phyloP scores from a whole-genome alignment of 2,797 vertebrate genomes.

The Cossypha heuglini region DNA sequence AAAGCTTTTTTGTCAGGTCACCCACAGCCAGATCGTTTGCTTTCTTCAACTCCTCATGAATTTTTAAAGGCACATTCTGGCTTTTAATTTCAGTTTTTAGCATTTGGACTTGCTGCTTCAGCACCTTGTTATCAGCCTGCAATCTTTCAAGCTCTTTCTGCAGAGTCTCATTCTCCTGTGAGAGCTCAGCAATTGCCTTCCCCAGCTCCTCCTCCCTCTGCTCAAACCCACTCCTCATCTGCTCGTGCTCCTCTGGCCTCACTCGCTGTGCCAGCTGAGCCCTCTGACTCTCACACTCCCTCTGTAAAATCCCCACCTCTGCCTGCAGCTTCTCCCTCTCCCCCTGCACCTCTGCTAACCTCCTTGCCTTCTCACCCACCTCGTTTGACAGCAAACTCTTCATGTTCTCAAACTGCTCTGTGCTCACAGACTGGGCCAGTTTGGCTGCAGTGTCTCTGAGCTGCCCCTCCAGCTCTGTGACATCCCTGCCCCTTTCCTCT shows the following conservation, averaged over 20 bases:
- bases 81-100: conserved; percentile 82
- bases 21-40: conserved; percentile 77
- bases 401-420: conserved; percentile 91
- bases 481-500: conserved; percentile 72
- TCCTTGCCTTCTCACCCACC: conserved; percentile 86
- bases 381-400: conserved; percentile 84
- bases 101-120: conserved; percentile 84
- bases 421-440: conserved; percentile 71
- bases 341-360: conserved; percentile 80
- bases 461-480: conserved; percentile 76
- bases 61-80: conserved; percentile 82
- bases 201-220: conserved; percentile 79
- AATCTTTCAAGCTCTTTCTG: conserved; percentile 84
- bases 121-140: conserved; percentile 77
- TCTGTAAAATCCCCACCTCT: conserved; percentile 82
- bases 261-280: conserved; percentile 50
- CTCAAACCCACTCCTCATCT: conserved; percentile 77
- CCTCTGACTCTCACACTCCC: conserved; percentile 75
- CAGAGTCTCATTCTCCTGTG: conserved; percentile 80
- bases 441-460: conserved; percentile 76
- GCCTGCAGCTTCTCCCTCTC: conserved; percentile 63
- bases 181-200: conserved; percentile 80
- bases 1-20: conserved; percentile 86
- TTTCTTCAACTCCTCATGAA: conserved; percentile 83
- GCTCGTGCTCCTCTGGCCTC: conserved; percentile 79